phyloP scores from a whole-genome alignment of 2,113 vertebrate species.

The Rhinoderma darwinii region DNA sequence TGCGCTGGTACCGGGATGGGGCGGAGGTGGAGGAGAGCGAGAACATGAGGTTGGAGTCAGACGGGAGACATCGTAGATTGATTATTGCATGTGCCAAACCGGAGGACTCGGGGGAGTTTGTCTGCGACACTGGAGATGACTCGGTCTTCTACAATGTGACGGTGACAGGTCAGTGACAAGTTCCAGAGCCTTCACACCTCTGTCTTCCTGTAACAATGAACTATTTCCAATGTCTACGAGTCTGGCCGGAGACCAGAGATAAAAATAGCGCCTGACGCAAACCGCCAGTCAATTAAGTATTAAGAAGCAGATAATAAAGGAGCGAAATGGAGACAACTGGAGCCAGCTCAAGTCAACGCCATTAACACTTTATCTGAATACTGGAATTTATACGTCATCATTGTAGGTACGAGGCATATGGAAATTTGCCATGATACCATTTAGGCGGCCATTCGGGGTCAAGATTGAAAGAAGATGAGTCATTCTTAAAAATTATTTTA shows the following conservation, averaged over 20 bases:
- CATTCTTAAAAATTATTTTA: too few species aligned
- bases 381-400: not conserved
- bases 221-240: constrained; percentile 14
- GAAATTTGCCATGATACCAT: too few species aligned
- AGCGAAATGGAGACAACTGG: not conserved
- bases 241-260: not conserved
- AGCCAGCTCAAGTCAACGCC: not conserved
- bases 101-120: constrained; percentile 85
- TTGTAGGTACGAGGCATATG: too few species aligned
- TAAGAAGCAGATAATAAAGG: not conserved
- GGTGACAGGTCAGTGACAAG: constrained; percentile 81
- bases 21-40: constrained; percentile 81
- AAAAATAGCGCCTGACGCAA: constrained; percentile 26
- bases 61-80: constrained; percentile 79
- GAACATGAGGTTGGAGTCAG: constrained; percentile 77
- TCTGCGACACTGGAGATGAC: constrained; percentile 85
- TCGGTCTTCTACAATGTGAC: constrained; percentile 87
- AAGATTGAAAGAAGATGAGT: too few species aligned
- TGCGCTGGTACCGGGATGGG: constrained; percentile 88
- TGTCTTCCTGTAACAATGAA: constrained; percentile 27
- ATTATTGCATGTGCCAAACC: constrained; percentile 81
- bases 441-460: too few species aligned
- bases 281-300: not conserved
- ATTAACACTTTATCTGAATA: not conserved
- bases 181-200: constrained; percentile 35